Evolutionary conservation across 2,113 vertebrate genomes (phyloP).

Genomic region (Alethe diademata): DNA sequence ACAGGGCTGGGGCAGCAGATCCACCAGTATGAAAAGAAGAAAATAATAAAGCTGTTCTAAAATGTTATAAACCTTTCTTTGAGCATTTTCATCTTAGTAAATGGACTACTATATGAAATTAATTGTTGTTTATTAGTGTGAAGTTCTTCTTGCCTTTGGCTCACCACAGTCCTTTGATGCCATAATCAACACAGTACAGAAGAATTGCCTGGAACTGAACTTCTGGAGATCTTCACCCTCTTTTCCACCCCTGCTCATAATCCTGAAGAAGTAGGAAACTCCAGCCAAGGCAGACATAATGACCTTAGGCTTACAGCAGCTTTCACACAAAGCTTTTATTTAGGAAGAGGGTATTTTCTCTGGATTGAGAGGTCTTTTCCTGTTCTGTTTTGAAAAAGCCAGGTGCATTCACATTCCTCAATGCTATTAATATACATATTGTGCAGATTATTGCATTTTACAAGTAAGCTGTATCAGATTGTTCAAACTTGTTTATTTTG

Average conservation of each 20-base stretch:
- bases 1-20: not conserved
- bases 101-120: not conserved
- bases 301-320: not conserved
- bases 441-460: not conserved
- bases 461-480: not conserved
- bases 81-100: not conserved
- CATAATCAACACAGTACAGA: not conserved
- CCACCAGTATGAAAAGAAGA: not conserved
- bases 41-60: not conserved
- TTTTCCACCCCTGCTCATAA: not conserved
- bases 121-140: not conserved
- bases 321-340: not conserved
- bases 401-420: not conserved
- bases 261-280: not conserved
- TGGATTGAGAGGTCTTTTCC: not conserved
- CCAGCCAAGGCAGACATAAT: not conserved
- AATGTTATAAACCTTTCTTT: not conserved
- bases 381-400: not conserved
- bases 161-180: not conserved
- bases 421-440: not conserved
- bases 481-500: not conserved
- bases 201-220: not conserved
- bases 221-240: not conserved
- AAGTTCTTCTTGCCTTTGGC: not conserved
- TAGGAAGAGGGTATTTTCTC: not conserved